phyloP scores from a whole-genome alignment of 2,113 vertebrate genomes.

The Oncorhynchus masou region DNA sequence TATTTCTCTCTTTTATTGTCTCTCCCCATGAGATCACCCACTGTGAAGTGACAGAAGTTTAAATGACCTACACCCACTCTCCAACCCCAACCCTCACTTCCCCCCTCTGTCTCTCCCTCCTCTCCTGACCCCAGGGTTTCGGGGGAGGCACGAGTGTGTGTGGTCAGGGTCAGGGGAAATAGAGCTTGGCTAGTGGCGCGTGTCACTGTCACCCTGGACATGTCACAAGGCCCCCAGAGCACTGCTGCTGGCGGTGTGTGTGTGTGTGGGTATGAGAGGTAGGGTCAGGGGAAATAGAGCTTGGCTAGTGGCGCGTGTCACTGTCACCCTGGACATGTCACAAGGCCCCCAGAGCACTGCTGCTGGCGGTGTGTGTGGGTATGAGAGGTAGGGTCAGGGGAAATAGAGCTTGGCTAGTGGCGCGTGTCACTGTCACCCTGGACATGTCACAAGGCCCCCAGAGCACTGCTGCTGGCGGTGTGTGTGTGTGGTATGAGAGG shows the following conservation, averaged over 20 bases:
- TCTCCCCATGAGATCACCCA: constrained; percentile 16
- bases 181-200: constrained; percentile 50
- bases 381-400: constrained; percentile 21
- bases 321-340: constrained; percentile 16
- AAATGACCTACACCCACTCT: constrained; percentile 8
- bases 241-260: neutral
- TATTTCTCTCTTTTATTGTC: constrained; percentile 2
- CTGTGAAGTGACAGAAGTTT: constrained; percentile 15
- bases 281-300: constrained; percentile 40
- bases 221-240: constrained; percentile 34
- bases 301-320: constrained; percentile 45
- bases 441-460: constrained; percentile 29
- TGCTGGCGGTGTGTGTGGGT: too few relatives aligned
- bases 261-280: neutral
- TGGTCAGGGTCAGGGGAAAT: constrained; percentile 33
- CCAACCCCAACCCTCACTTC: too few relatives aligned
- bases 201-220: too few relatives aligned
- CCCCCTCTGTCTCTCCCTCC: constrained; percentile 15
- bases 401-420: constrained; percentile 53
- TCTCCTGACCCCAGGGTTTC: constrained; percentile 22
- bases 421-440: neutral
- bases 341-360: constrained; percentile 21
- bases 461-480: neutral
- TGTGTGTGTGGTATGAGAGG: neutral
- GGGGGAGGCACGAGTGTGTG: too few relatives aligned